phyloP scores from a whole-genome alignment of 2,888 invertebrate genomes.

The Orthosia gothica region DNA sequence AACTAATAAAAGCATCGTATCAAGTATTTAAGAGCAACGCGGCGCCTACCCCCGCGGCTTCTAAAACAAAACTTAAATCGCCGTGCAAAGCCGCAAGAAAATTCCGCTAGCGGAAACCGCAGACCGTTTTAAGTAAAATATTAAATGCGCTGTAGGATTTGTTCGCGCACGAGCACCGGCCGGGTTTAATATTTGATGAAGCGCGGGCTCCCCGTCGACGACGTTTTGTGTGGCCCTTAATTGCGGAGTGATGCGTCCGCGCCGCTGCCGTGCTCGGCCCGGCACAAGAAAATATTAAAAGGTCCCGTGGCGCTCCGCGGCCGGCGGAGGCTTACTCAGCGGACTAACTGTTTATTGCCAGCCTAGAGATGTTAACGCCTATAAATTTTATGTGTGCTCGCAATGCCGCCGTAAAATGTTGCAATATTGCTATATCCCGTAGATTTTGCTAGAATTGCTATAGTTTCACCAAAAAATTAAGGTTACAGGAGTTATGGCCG shows the following conservation, averaged over 20 bases:
- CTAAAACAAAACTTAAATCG: conserved; percentile 87
- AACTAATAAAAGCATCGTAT: conserved; percentile 77
- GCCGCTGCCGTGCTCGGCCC: conserved; percentile 66
- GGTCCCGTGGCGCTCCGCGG: conserved; percentile 75
- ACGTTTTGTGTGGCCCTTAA: conserved; percentile 87
- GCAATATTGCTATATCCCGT: conserved; percentile 86
- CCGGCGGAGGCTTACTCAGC: conserved; percentile 73
- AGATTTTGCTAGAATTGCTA: conserved; percentile 76
- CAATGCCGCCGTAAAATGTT: conserved; percentile 87
- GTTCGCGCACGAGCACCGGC: conserved; percentile 79
- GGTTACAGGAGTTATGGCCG: background rate
- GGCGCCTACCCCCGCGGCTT: conserved; percentile 74
- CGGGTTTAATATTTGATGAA: conserved; percentile 87
- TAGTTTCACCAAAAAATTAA: background rate
- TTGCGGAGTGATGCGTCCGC: conserved; percentile 83
- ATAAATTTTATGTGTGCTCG: conserved; percentile 89
- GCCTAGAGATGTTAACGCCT: conserved; percentile 86
- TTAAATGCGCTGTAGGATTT: conserved; percentile 88
- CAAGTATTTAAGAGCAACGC: conserved; percentile 79
- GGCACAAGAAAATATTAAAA: conserved; percentile 82
- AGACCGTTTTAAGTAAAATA: conserved; percentile 89
- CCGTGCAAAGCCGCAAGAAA: conserved; percentile 82
- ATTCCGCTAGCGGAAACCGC: conserved; percentile 83
- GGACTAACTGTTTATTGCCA: conserved; percentile 86
- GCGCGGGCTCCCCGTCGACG: conserved; percentile 77